Evolutionary conservation across 1,140 invertebrate genomes (phyloP).

Genomic region (Anthonomus grandis): DNA sequence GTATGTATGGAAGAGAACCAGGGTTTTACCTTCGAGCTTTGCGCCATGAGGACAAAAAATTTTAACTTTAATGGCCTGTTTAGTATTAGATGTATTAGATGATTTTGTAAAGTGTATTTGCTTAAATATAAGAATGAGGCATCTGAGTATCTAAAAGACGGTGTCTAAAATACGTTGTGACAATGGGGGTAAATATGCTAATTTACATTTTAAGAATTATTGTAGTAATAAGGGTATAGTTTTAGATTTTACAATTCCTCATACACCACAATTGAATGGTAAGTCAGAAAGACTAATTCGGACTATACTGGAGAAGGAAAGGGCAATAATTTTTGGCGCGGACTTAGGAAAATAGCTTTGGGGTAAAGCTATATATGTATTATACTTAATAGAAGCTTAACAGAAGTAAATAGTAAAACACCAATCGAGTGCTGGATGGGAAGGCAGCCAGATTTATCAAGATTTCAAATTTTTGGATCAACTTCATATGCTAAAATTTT

Average conservation of each 20-base stretch:
- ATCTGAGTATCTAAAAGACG: conserved; percentile 12
- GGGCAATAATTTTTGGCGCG: conserved; percentile 37
- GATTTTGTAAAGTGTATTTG: conserved; percentile 21
- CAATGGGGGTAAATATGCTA: conserved; percentile 35
- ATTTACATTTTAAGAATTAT: conserved; percentile 31
- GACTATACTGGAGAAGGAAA: conserved; percentile 49
- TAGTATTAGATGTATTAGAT: too few species aligned
- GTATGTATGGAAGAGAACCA: too few species aligned
- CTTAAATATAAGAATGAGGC: conserved; percentile 21
- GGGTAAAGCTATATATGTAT: conserved; percentile 34
- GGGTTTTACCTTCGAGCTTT: too few species aligned
- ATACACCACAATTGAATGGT: conserved; percentile 54
- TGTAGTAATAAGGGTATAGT: conserved; percentile 32
- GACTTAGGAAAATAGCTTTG: conserved; percentile 28
- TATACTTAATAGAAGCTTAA: too few species aligned
- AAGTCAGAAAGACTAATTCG: conserved; percentile 51
- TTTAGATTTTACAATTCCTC: conserved; percentile 37
- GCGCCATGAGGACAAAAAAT: too few species aligned
- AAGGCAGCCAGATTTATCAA: too few species aligned
- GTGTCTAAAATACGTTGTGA: conserved; percentile 17
- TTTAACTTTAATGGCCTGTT: too few species aligned
- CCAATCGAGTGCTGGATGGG: too few species aligned
- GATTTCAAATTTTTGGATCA: too few species aligned
- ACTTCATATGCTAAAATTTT: too few species aligned
- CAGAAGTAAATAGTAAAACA: too few species aligned